A percentile compares a stretch with the other conserved stretches of the same genome.
Conservation (phyloP, 2,113 vertebrate genomes). For the Zosterops pallidus region DNA sequence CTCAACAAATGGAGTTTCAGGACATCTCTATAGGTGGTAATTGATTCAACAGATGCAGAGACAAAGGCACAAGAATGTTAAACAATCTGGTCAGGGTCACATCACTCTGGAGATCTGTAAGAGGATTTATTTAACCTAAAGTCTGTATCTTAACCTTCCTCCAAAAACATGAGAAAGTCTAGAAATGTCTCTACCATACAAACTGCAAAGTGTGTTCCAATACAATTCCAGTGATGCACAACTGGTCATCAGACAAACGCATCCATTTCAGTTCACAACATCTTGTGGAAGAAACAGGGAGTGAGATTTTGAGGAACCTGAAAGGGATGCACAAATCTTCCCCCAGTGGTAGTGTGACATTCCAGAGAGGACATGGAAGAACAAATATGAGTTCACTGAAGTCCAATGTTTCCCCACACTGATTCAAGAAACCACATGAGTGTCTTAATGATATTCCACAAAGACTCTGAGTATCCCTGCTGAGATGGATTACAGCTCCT, state of each 20-base stretch:
- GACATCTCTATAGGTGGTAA: constrained; percentile 30
- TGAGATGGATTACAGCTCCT: constrained; percentile 1
- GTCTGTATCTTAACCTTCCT: constrained; percentile 22
- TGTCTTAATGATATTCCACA: neutral
- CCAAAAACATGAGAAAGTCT: neutral
- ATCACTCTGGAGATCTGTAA: constrained; percentile 40
- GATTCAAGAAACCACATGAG: neutral
- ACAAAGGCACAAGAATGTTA: constrained; percentile 64
- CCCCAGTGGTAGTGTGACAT: neutral
- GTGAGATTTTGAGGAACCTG: constrained; percentile 11
- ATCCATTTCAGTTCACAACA: constrained; percentile 12
- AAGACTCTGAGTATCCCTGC: neutral
- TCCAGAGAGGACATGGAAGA: constrained; percentile 18
- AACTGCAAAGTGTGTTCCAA: neutral
- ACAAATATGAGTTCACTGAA: constrained; percentile 4
- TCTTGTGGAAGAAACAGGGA: constrained; percentile 12
- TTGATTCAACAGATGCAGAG: constrained; percentile 48
- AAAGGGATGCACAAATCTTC: constrained; percentile 38
- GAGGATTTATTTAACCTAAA: constrained; percentile 28
- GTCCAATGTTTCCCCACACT: constrained; percentile 7
- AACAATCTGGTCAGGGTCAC: constrained; percentile 55
- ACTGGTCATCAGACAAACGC: neutral
- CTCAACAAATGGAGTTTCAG: constrained; percentile 25
- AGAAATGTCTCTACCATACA: neutral
- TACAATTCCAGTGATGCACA: neutral